phyloP scores from a whole-genome alignment of 2,113 vertebrate species.

The Daubentonia madagascariensis region DNA sequence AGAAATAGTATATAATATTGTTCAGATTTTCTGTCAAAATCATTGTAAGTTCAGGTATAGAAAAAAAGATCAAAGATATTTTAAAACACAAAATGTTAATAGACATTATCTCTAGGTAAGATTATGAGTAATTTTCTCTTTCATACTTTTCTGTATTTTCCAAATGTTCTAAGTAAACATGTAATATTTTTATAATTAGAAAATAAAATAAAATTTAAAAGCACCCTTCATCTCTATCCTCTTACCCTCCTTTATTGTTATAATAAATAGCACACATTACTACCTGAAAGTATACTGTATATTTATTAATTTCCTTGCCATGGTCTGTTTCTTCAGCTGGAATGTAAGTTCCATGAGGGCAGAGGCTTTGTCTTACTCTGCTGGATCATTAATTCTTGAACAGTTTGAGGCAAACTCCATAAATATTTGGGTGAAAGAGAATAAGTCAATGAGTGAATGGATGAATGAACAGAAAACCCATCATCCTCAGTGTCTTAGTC shows the following conservation, averaged over 20 bases:
- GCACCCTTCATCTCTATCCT: background rate
- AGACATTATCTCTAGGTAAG: background rate
- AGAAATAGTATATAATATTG: background rate
- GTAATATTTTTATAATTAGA: background rate
- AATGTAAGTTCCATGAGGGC: background rate
- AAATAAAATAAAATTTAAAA: background rate
- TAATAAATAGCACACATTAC: background rate
- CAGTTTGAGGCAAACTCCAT: background rate
- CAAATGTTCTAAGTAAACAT: background rate
- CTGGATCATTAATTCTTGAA: background rate
- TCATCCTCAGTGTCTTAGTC: background rate
- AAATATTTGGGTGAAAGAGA: background rate
- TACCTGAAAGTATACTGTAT: background rate
- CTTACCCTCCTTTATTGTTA: background rate
- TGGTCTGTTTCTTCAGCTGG: background rate
- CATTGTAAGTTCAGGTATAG: background rate
- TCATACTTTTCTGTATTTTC: background rate
- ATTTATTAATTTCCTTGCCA: background rate
- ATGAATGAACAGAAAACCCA: background rate
- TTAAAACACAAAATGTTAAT: background rate
- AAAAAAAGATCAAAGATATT: background rate
- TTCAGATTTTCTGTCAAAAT: background rate
- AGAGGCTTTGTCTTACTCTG: background rate
- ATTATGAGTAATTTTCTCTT: background rate
- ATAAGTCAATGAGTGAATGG: background rate